These are phyloP conservation scores for Drosophila sordidula DNA, from an alignment of 2,888 invertebrate species.

Conservation along the genomic window DNA sequence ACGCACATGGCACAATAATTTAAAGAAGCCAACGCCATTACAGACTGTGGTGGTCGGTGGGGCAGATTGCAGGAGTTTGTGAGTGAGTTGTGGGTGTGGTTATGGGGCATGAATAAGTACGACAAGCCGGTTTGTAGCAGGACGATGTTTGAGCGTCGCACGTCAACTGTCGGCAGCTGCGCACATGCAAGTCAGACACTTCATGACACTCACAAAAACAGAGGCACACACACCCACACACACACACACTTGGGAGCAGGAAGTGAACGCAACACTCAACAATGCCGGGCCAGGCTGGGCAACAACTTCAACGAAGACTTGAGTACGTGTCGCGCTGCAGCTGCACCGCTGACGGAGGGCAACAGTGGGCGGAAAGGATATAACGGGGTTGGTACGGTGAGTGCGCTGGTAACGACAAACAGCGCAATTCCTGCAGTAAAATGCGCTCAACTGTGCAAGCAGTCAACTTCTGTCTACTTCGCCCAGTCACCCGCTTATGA, in stretches of 20 bases:
- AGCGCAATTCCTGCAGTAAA: conserved; percentile 34
- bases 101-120: conserved; percentile 47
- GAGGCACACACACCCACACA: conserved; percentile 9
- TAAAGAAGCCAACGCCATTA: conserved; percentile 54
- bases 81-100: conserved; percentile 12
- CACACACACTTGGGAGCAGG: conserved; percentile 43
- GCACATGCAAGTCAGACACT: conserved; percentile 77
- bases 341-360: conserved; percentile 27
- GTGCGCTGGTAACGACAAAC: conserved; percentile 15
- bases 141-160: conserved; percentile 63
- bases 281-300: conserved; percentile 47
- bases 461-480: conserved; percentile 12
- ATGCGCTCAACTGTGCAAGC: conserved; percentile 39
- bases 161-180: conserved; percentile 75
- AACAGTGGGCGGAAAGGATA: conserved; percentile 12
- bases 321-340: conserved; percentile 57
- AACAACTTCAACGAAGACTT: conserved; percentile 60
- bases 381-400: neutral
- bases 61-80: neutral
- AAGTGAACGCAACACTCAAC: conserved; percentile 67
- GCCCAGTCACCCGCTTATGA: neutral
- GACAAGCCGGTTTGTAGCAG: conserved; percentile 41
- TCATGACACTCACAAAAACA: conserved; percentile 54
- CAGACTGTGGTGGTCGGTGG: conserved; percentile 7
- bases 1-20: conserved; percentile 56